Percentiles rank a stretch among this genome's conserved stretches.
Conservation (phyloP, 2,888 invertebrate genomes). For the Neelides folsomi region DNA sequence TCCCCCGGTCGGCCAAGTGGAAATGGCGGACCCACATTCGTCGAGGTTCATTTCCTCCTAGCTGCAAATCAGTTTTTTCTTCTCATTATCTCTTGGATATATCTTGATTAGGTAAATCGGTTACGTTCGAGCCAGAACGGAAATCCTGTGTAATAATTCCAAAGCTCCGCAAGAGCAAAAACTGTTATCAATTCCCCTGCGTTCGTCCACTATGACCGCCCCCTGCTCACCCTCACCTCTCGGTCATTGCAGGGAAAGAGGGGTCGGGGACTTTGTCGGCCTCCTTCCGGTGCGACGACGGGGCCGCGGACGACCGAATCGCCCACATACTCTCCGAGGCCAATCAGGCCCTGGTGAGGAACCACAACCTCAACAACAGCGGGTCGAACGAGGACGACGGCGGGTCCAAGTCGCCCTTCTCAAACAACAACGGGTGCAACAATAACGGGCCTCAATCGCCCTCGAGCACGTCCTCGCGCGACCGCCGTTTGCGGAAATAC, state of each 20-base stretch:
- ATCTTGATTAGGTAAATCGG: slow-evolving; percentile 33
- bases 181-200: slow-evolving; percentile 24
- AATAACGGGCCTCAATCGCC: slow-evolving; percentile 60
- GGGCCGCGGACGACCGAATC: slow-evolving; percentile 78
- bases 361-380: slow-evolving; percentile 23
- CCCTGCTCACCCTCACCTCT: too few species aligned
- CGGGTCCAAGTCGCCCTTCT: slow-evolving; percentile 31
- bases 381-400: slow-evolving; percentile 32
- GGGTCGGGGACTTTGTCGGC: slow-evolving; percentile 50
- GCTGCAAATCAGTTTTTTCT: slow-evolving; percentile 29
- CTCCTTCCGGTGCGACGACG: slow-evolving; percentile 54
- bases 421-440: slow-evolving; percentile 25
- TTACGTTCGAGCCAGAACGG: slow-evolving; percentile 31
- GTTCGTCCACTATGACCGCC: slow-evolving; percentile 3
- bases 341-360: slow-evolving; percentile 57
- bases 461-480: slow-evolving; percentile 56
- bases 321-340: slow-evolving; percentile 88
- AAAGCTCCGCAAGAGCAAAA: slow-evolving; percentile 10
- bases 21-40: slow-evolving; percentile 15
- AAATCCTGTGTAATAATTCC: slow-evolving; percentile 31
- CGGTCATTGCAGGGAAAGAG: slow-evolving; percentile 56
- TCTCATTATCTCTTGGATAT: slow-evolving; percentile 29
- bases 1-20: slow-evolving; percentile 7
- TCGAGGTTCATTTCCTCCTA: slow-evolving; percentile 28
- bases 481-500: slow-evolving; percentile 66